phyloP scores from a whole-genome alignment of 2,113 vertebrate species.

The Etheostoma cragini region DNA sequence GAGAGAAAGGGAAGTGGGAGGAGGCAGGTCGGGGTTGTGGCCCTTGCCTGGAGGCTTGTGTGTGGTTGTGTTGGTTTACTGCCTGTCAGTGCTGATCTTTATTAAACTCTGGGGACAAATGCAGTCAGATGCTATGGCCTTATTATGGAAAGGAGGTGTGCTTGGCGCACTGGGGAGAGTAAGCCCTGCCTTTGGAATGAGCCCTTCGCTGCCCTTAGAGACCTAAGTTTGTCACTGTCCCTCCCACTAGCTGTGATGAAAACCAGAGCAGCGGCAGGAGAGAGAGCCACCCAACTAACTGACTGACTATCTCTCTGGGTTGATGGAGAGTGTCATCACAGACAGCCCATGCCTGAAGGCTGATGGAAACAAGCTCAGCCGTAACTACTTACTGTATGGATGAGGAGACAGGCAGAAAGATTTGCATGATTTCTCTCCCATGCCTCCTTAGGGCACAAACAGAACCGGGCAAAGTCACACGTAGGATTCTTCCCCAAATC shows the following conservation, averaged over 20 bases:
- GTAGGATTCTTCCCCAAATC: slow-evolving; percentile 52
- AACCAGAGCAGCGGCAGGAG: slow-evolving; percentile 63
- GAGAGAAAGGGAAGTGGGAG: slow-evolving; percentile 45
- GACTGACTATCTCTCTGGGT: slow-evolving; percentile 58
- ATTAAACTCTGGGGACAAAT: slow-evolving; percentile 86
- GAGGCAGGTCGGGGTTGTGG: slow-evolving; percentile 65
- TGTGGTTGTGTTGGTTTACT: slow-evolving; percentile 82
- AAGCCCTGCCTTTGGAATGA: slow-evolving; percentile 67
- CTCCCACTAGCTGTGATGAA: slow-evolving; percentile 78
- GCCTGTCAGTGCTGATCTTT: slow-evolving; percentile 82
- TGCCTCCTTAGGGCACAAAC: slow-evolving; percentile 47
- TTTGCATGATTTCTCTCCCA: slow-evolving; percentile 68
- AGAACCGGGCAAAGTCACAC: slow-evolving; percentile 46
- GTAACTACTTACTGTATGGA: slow-evolving; percentile 65
- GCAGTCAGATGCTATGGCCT: slow-evolving; percentile 79
- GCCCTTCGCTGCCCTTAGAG: slow-evolving; percentile 56
- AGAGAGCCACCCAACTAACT: slow-evolving; percentile 37
- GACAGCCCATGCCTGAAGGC: slow-evolving; percentile 73
- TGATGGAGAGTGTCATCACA: slow-evolving; percentile 78
- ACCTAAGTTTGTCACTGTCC: slow-evolving; percentile 72
- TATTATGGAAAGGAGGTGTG: slow-evolving; percentile 80
- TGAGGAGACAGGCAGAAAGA: slow-evolving; percentile 61
- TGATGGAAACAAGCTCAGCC: slow-evolving; percentile 75
- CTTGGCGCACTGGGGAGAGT: slow-evolving; percentile 53
- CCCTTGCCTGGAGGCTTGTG: slow-evolving; percentile 76